These are phyloP conservation scores for Macroramphosus scolopax DNA, from an alignment of 2,797 vertebrate genomes.

Conservation along the genomic window DNA sequence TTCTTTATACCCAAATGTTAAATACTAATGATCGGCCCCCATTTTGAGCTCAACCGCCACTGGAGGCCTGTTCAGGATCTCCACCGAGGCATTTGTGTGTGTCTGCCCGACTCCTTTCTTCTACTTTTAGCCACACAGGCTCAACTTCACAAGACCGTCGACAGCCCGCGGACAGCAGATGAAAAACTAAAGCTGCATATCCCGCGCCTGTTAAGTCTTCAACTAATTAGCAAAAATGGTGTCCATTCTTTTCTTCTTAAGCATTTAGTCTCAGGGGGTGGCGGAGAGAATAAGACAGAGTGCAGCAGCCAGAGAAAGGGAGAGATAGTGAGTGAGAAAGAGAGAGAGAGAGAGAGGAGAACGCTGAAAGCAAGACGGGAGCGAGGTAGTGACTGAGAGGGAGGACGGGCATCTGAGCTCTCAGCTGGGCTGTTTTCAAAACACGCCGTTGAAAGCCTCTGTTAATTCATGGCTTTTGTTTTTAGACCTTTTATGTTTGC, in stretches of 20 bases:
- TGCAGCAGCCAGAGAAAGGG: slow-evolving; percentile 40
- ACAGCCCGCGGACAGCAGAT: slow-evolving; percentile 83
- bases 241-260: slow-evolving; percentile 81
- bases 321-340: slow-evolving; percentile 64
- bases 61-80: slow-evolving; percentile 77
- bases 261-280: slow-evolving; percentile 86
- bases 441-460: slow-evolving; percentile 94
- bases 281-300: slow-evolving; percentile 57
- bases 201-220: slow-evolving; percentile 88
- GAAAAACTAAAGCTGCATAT: slow-evolving; percentile 82
- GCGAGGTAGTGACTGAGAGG: slow-evolving; percentile 67
- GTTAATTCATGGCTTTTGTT: slow-evolving; percentile 98
- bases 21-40: slow-evolving; percentile 77
- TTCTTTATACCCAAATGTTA: slow-evolving; percentile 74
- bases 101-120: slow-evolving; percentile 72
- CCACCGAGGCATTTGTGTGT: slow-evolving; percentile 76
- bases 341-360: slow-evolving; percentile 52
- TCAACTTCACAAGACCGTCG: slow-evolving; percentile 79
- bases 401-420: slow-evolving; percentile 85
- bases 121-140: slow-evolving; percentile 82
- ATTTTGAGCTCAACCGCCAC: slow-evolving; percentile 77
- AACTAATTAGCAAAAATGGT: slow-evolving; percentile 98
- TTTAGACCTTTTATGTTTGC: slow-evolving; percentile 94
- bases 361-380: slow-evolving; percentile 50
- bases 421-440: slow-evolving; percentile 99